Evolutionary conservation across 2,113 vertebrate genomes (phyloP), one percentile per base, ranked within the genome.

Genomic region (Phaethon lepturus): DNA sequence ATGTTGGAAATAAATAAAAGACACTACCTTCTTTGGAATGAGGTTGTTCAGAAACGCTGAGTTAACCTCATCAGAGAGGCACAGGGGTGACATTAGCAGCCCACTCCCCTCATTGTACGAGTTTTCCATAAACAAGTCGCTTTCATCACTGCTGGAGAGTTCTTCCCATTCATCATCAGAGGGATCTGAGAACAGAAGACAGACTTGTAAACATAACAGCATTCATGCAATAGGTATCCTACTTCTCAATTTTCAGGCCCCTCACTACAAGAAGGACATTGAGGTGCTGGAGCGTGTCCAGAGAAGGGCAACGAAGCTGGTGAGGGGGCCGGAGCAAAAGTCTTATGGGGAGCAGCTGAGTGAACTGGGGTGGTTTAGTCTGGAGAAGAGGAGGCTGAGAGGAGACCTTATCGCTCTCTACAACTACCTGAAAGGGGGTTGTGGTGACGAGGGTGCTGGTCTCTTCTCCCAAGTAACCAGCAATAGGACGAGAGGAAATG

Each of bases 161-260:
- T 99, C 99, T 79, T 99, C 99, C 99, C 99, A 99, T 82, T 99
- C 99, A 0, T 99, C 99, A 60, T 99, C 99, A 0, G 99, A 99
- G 3, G 99, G 98, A 86, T 99, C 99, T 93, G 92, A 75, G 63
- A 93, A 93, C 35, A 90, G 12, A 93, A 19, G 59, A 83, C 28
- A 93, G 10, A 24, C 16, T 31, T 44, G 22, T 31, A 49, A 84
- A 44, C 23, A 10, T 15, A 52, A 86, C 42, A 88, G 18, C 56
- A n/a, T 11, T 56, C 38, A 13, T 7, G 4, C 1, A 58, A 17
- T 11, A 92, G 29, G 73, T 50, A 60, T 66, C 55, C 50, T n/a
- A 4, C 35, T 33, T 64, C 35, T 59, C 45, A 64, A 38, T 38
- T 38, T 38, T 38, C 38, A 38, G 38, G 38, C 38, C 38, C 38